A percentile compares a stretch with the other conserved stretches of the same genome.
These are phyloP conservation scores for Brachyhypopomus gauderio DNA, from an alignment of 2,113 vertebrate genomes.

Conservation along the genomic window DNA sequence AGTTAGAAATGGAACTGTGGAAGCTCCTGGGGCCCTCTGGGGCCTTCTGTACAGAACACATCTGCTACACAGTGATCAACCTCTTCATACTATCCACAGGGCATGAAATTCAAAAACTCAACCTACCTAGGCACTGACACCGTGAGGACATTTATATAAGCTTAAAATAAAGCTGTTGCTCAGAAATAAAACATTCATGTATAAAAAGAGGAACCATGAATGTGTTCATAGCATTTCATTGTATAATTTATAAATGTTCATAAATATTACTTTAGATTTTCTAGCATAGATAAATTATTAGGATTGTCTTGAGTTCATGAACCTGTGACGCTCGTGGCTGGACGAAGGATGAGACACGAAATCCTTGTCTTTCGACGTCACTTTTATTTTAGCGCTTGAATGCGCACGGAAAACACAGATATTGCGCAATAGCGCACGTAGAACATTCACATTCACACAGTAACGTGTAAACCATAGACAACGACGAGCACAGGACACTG, in stretches of 20 bases:
- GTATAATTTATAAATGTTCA: too few species aligned
- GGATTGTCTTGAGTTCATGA: neutral
- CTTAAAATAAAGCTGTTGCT: neutral
- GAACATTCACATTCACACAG: too few species aligned
- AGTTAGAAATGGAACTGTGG: neutral
- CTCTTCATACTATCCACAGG: neutral
- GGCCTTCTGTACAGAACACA: neutral
- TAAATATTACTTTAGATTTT: neutral
- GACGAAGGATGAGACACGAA: too few species aligned
- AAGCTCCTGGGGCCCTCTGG: neutral
- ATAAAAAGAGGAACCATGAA: too few species aligned
- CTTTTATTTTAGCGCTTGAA: too few species aligned
- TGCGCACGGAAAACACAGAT: too few species aligned
- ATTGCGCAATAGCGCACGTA: too few species aligned
- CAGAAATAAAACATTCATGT: neutral
- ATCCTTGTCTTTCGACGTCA: too few species aligned
- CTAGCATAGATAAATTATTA: neutral
- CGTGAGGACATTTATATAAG: neutral
- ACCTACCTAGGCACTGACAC: neutral
- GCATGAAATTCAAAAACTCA: neutral
- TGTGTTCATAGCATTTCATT: too few species aligned
- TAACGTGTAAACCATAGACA: too few species aligned
- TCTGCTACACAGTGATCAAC: neutral
- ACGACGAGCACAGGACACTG: too few species aligned
- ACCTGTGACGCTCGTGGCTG: too few species aligned